These are phyloP conservation scores for Sander vitreus DNA, from an alignment of 2,113 vertebrate species.

Conservation along the genomic window DNA sequence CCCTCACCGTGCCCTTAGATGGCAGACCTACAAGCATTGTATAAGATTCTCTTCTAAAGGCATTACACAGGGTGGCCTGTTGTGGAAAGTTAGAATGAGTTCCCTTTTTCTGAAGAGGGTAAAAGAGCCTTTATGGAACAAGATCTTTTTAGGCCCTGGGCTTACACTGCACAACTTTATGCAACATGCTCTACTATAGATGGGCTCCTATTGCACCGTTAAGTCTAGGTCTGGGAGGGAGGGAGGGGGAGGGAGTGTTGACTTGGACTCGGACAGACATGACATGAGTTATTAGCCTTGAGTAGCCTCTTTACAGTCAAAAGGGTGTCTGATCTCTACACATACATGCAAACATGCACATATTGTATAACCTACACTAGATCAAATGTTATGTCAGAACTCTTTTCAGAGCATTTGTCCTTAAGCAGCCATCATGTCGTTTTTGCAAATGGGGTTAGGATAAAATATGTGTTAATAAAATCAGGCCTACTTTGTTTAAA, in stretches of 20 bases:
- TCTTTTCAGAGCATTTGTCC: neutral
- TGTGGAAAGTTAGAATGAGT: slow-evolving; percentile 45
- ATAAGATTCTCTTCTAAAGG: slow-evolving; percentile 34
- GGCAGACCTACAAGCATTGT: slow-evolving; percentile 35
- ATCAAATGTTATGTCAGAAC: slow-evolving; percentile 1
- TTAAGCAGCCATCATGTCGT: neutral
- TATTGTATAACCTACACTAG: slow-evolving; percentile 14
- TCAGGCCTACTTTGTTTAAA: neutral
- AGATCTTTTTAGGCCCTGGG: slow-evolving; percentile 44
- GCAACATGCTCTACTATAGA: slow-evolving; percentile 47
- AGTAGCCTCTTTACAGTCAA: neutral
- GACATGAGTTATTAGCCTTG: neutral
- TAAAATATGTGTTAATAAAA: neutral
- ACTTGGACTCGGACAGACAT: slow-evolving; percentile 5
- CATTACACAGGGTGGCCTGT: slow-evolving; percentile 38
- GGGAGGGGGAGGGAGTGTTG: neutral
- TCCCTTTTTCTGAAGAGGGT: slow-evolving; percentile 38
- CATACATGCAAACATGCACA: neutral
- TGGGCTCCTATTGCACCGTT: slow-evolving; percentile 41
- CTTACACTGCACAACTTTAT: slow-evolving; percentile 52
- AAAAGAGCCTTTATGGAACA: slow-evolving; percentile 52
- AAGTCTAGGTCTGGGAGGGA: slow-evolving; percentile 1
- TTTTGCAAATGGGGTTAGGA: neutral
- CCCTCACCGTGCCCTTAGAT: slow-evolving; percentile 29
- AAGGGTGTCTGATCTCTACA: neutral